Base-by-base conservation (phyloP, 2,888 invertebrate genomes). In the Anoplius nigerrimus region DNA sequence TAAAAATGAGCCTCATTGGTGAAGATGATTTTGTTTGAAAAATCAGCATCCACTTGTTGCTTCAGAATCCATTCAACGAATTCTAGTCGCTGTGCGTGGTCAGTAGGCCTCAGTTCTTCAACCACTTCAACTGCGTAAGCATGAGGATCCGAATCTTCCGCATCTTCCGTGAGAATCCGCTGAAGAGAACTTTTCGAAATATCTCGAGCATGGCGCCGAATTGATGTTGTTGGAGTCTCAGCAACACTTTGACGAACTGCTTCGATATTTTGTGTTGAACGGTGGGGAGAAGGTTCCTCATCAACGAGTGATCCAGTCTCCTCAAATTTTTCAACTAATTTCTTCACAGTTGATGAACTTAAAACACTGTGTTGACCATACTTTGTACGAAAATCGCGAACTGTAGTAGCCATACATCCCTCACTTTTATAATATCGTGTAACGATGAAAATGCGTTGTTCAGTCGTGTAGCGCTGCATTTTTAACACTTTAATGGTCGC, bases 171-270 rank as follows among this genome's bases (percentile, higher is more conserved):
- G 16, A 46, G 18, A 46, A 46, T 16, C 2, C 13, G 18, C 46
- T n/a, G 2, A 5, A 27, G 27, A 27, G 27, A 27, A 78, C 45
- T 80, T 72, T 71, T 79, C 53, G 75, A 71, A 75, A 59, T 72
- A 59, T 72, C 43, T 71, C 74, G 71, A 78, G 79, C 62, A 75
- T 76, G 77, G 64, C 61, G 66, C 64, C 74, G 78, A 84, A 84
- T 82, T 77, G 78, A 82, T 67, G 77, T 78, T 77, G 76, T 72
- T 59, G 80, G 78, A 78, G 62, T 81, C 56, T 81, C 81, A 78
- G 51, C 73, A 66, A 81, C 75, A 84, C 80, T 82, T 27, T 61
- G 66, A 55, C 45, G n/a, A 15, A 68, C 43, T 75, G 76, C 76
- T 69, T 67, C 74, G 64, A 82, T 79, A 48, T 79, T 78, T 52